These are phyloP conservation scores for Timandra comae DNA, from an alignment of 2,888 invertebrate genomes.

Conservation along the genomic window DNA sequence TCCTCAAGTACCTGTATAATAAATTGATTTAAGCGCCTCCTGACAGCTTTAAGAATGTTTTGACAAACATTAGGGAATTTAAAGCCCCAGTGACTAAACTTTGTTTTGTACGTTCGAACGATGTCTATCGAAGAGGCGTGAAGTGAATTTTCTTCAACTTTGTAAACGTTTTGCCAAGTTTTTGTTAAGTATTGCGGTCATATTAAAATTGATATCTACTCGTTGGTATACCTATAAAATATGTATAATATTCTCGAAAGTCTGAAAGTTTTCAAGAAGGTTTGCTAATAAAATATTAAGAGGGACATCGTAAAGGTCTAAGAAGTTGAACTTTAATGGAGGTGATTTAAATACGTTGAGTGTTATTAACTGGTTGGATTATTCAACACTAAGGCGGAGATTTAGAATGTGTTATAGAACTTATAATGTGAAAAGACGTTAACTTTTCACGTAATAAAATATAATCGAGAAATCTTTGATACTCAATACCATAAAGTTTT, in stretches of 20 bases:
- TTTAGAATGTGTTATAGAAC: slow-evolving; percentile 1
- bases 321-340: slow-evolving; percentile 13
- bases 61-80: slow-evolving; percentile 71
- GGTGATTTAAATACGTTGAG: slow-evolving; percentile 11
- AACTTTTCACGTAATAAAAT: slow-evolving; percentile 2
- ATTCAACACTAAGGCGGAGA: slow-evolving; percentile 5
- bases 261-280: slow-evolving; percentile 7
- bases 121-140: slow-evolving; percentile 41
- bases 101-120: slow-evolving; percentile 47
- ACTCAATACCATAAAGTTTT: slow-evolving; percentile 1
- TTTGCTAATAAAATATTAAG: slow-evolving; percentile 12
- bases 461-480: slow-evolving; percentile 6
- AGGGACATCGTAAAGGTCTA: slow-evolving; percentile 13
- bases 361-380: slow-evolving; percentile 10
- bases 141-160: slow-evolving; percentile 45
- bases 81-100: slow-evolving; percentile 60
- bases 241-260: slow-evolving; percentile 1
- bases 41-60: slow-evolving; percentile 71
- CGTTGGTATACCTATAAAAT: not conserved
- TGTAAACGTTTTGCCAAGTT: slow-evolving; percentile 32
- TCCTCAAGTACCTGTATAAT: slow-evolving; percentile 66
- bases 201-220: not conserved
- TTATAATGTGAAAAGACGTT: too few relatives aligned
- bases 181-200: slow-evolving; percentile 9
- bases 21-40: slow-evolving; percentile 73